Evolutionary conservation across 2,797 vertebrate species (phyloP).

Genomic region (Ctenopoma multispine): DNA sequence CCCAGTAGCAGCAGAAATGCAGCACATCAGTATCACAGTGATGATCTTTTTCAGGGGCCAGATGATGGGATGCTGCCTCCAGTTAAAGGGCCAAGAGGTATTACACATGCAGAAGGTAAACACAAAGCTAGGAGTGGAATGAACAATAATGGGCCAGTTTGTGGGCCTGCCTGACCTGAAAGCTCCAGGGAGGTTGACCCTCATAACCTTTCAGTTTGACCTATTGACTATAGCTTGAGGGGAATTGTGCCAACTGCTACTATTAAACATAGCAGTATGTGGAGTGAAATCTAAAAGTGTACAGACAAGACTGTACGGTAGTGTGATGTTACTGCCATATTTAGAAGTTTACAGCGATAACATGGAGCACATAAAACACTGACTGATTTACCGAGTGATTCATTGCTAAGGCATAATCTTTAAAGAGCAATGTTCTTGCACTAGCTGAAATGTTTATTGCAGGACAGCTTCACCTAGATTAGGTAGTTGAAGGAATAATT

Average conservation of each 20-base stretch:
- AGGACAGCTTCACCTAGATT: slow-evolving; percentile 3
- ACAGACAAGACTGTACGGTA: no score
- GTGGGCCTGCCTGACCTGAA: slow-evolving; percentile 34
- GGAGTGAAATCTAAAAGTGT: slow-evolving; percentile 36
- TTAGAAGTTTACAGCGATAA: slow-evolving; percentile 29
- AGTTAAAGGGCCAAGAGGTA: slow-evolving; percentile 20
- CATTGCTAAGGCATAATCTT: slow-evolving; percentile 38
- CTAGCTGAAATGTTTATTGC: slow-evolving; percentile 22
- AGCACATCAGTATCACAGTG: slow-evolving; percentile 30
- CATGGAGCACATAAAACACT: slow-evolving; percentile 23
- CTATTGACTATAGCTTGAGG: slow-evolving; percentile 44
- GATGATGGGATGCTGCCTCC: slow-evolving; percentile 42
- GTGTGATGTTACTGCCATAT: slow-evolving; percentile 27
- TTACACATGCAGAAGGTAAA: slow-evolving; percentile 41
- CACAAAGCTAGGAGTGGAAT: slow-evolving; percentile 34
- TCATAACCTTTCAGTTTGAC: slow-evolving; percentile 31
- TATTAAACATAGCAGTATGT: slow-evolving; percentile 23
- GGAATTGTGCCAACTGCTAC: slow-evolving; percentile 31
- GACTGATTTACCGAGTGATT: slow-evolving; percentile 44
- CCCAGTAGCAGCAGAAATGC: slow-evolving; percentile 18
- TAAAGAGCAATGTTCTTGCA: slow-evolving; percentile 40
- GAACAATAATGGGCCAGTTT: slow-evolving; percentile 38
- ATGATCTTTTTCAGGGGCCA: slow-evolving; percentile 31
- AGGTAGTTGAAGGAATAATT: slow-evolving; percentile 21
- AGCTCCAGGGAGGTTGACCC: slow-evolving; percentile 44